These are phyloP conservation scores for Xiphias gladius DNA, from an alignment of 2,113 vertebrate genomes.

Conservation along the genomic window DNA sequence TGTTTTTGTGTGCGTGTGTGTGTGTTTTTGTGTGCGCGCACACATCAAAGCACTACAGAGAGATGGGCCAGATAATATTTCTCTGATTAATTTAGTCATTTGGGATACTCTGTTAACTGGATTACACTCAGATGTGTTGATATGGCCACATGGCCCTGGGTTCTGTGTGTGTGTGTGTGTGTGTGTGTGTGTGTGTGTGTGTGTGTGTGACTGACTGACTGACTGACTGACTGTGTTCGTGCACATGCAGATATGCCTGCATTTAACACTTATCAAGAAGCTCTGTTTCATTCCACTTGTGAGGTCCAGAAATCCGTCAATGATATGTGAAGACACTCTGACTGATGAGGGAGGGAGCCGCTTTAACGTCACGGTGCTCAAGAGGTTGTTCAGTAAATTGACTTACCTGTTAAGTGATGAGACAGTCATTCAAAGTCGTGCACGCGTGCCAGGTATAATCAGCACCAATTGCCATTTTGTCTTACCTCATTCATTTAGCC, in stretches of 20 bases:
- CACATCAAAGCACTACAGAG: conserved; percentile 77
- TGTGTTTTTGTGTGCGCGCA: conserved; percentile 34
- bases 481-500: background rate
- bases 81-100: conserved; percentile 86
- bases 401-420: conserved; percentile 24
- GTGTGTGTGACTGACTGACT: conserved; percentile 29
- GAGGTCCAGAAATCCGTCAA: conserved; percentile 61
- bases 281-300: conserved; percentile 72
- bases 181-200: conserved; percentile 48
- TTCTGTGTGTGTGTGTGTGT: conserved; percentile 56
- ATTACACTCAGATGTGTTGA: conserved; percentile 83
- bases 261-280: conserved; percentile 61
- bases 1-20: background rate
- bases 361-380: conserved; percentile 10
- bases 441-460: conserved; percentile 16
- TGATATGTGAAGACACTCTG: conserved; percentile 22
- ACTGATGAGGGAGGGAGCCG: conserved; percentile 13
- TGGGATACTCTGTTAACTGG: conserved; percentile 84
- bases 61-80: conserved; percentile 80
- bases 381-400: conserved; percentile 27
- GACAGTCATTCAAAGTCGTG: conserved; percentile 11
- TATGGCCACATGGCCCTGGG: conserved; percentile 78
- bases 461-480: conserved; percentile 2
- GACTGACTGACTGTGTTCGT: conserved; percentile 16
- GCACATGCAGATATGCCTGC: conserved; percentile 42